A percentile compares a stretch with the other conserved stretches of the same genome.
phyloP scores from a whole-genome alignment of 2,888 invertebrate species.

The Dolichomitus sp. region DNA sequence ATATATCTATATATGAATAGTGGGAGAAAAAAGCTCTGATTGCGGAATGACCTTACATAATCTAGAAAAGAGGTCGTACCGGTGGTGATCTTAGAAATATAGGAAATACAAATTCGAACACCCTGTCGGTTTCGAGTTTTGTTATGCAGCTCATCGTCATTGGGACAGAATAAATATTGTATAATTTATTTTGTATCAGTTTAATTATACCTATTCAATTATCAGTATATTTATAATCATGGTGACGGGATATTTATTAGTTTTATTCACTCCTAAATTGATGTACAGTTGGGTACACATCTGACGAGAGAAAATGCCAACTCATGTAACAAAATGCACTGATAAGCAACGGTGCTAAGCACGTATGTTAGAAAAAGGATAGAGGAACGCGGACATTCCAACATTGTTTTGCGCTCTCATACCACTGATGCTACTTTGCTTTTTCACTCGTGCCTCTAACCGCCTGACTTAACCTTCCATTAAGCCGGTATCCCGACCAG shows the following conservation, averaged over 20 bases:
- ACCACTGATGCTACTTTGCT: background rate
- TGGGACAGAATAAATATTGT: no score
- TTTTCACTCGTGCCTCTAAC: slow-evolving; percentile 34
- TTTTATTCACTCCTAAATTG: background rate
- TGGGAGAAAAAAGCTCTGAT: background rate
- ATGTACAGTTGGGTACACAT: background rate
- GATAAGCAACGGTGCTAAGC: background rate
- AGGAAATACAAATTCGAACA: no score
- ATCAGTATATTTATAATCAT: no score
- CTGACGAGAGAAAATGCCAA: background rate
- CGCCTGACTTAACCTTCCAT: slow-evolving; percentile 71
- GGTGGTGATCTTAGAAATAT: no score
- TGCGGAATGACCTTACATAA: background rate
- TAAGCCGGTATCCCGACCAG: slow-evolving; percentile 63
- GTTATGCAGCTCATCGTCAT: no score
- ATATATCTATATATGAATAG: background rate
- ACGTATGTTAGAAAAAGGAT: background rate
- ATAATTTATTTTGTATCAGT: no score
- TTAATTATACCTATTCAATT: no score
- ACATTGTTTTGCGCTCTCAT: slow-evolving; percentile 67
- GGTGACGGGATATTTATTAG: no score
- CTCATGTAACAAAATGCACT: background rate
- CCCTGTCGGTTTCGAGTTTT: no score
- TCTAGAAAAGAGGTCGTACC: background rate
- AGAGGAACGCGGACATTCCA: slow-evolving; percentile 52